phyloP scores from a whole-genome alignment of 2,797 vertebrate genomes.

The Thamnophis elegans region DNA sequence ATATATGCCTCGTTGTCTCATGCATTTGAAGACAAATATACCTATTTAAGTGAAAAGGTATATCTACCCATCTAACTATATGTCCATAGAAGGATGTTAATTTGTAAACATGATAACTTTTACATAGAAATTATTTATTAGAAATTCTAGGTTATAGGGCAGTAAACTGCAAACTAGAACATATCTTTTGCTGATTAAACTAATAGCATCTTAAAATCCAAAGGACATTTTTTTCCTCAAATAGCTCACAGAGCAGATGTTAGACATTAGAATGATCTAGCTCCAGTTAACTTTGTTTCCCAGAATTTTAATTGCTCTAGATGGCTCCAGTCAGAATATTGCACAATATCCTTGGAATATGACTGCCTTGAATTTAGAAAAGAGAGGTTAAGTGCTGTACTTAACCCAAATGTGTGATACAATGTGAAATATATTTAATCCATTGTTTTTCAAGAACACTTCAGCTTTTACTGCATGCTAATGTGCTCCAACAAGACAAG shows the following conservation, averaged over 20 bases:
- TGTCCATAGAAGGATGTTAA: background rate
- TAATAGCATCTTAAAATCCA: background rate
- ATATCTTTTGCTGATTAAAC: background rate
- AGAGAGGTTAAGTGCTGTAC: background rate
- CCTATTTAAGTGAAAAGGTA: background rate
- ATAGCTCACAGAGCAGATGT: background rate
- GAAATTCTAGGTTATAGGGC: background rate
- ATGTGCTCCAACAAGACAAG: background rate
- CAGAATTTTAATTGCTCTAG: background rate
- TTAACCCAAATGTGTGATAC: background rate
- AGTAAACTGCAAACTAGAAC: background rate
- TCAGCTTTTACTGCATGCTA: background rate
- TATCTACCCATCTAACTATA: background rate
- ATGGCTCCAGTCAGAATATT: background rate
- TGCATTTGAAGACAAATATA: background rate
- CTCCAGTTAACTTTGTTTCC: background rate
- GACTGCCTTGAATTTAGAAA: background rate
- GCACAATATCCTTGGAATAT: background rate
- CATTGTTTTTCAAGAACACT: background rate
- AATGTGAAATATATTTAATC: background rate
- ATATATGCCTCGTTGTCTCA: background rate
- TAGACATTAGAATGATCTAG: background rate
- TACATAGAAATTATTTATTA: background rate
- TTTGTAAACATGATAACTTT: background rate
- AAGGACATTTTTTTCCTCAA: background rate